Conservation (phyloP, 2,888 invertebrate genomes). For the Perizoma affinitatum region DNA sequence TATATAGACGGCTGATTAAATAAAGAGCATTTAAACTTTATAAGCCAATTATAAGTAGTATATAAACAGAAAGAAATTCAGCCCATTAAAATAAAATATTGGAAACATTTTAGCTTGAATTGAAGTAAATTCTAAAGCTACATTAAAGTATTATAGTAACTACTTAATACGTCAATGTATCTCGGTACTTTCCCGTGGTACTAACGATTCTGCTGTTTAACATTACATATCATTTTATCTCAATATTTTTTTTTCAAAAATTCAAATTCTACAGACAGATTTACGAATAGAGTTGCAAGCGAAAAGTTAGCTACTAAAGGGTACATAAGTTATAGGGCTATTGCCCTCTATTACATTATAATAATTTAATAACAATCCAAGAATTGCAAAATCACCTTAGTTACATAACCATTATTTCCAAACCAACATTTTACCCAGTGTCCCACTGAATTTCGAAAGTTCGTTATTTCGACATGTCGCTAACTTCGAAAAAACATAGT, state of each 20-base stretch:
- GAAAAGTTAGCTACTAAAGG: no score
- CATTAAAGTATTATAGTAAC: background rate
- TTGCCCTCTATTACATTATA: background rate
- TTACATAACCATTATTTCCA: background rate
- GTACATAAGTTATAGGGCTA: background rate
- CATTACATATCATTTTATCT: no score
- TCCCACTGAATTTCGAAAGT: no score
- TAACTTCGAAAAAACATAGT: no score
- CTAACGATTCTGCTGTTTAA: no score
- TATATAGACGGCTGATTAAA: conserved; percentile 21
- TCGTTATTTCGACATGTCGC: no score
- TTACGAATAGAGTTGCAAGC: no score
- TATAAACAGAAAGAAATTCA: conserved; percentile 12
- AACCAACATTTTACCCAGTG: background rate
- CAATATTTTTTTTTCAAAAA: no score
- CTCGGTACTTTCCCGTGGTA: no score
- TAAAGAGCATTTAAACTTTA: conserved; percentile 23
- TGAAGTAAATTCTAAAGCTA: conserved; percentile 7
- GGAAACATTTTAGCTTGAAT: conserved; percentile 10
- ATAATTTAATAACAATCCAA: background rate
- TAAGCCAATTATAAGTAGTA: conserved; percentile 14
- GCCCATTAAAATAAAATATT: conserved; percentile 13
- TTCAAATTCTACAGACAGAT: no score
- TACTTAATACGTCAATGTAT: background rate
- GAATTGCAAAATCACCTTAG: background rate